Percentiles rank a stretch among this genome's conserved stretches.
Conservation (phyloP, 2,113 vertebrate species). For the Leptocoma aspasia region DNA sequence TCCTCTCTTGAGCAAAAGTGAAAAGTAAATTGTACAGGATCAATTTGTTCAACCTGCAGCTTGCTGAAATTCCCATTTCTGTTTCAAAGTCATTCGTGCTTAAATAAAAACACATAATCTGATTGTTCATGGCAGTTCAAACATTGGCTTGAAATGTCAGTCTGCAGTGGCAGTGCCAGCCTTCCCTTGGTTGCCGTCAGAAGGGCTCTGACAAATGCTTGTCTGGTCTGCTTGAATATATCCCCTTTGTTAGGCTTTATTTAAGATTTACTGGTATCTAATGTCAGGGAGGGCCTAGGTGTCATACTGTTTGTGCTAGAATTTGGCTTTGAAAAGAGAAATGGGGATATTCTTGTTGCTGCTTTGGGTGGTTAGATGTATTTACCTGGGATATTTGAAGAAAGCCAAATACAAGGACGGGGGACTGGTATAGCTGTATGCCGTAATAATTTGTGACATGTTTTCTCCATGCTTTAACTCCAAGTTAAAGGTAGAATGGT, state of each 20-base stretch:
- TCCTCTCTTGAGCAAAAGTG: slow-evolving; percentile 28
- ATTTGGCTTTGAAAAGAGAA: not conserved
- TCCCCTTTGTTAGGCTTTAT: not conserved
- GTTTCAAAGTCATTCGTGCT: not conserved
- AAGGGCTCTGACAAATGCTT: not conserved
- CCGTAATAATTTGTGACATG: not conserved
- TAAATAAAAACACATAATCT: not conserved
- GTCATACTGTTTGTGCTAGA: not conserved
- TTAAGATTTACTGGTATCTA: not conserved
- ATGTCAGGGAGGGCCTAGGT: not conserved
- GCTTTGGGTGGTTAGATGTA: not conserved
- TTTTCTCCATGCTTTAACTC: not conserved
- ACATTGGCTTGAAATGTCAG: not conserved
- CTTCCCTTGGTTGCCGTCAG: not conserved
- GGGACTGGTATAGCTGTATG: not conserved
- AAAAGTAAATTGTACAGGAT: slow-evolving; percentile 33
- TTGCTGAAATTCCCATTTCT: slow-evolving; percentile 40
- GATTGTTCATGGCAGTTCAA: not conserved
- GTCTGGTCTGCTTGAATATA: not conserved
- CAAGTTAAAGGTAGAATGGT: not conserved
- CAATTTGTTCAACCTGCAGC: slow-evolving; percentile 40
- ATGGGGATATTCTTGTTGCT: not conserved
- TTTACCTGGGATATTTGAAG: not conserved
- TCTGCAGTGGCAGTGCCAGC: not conserved
- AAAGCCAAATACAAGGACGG: not conserved